phyloP scores from a whole-genome alignment of 2,797 vertebrate species.

The Heteromormyrus szaboi region DNA sequence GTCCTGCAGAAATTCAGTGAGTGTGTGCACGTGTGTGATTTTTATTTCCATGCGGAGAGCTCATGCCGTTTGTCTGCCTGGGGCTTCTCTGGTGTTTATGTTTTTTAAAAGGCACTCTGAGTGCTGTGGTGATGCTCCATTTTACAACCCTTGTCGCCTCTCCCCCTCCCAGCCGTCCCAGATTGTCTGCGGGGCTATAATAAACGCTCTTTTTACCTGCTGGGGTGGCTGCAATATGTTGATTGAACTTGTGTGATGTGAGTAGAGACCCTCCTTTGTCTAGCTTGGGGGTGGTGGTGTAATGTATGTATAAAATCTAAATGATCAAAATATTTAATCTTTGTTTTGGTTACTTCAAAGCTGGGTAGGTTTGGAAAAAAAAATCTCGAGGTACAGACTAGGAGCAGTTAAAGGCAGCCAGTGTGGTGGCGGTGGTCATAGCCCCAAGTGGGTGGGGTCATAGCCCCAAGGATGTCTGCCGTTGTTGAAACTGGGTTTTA shows the following conservation, averaged over 20 bases:
- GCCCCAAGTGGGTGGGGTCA: neutral
- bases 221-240: neutral
- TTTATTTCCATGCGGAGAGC: neutral
- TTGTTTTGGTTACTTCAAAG: neutral
- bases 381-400: neutral
- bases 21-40: neutral
- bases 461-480: neutral
- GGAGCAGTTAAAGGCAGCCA: neutral
- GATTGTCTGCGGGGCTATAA: neutral
- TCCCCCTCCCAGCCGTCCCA: neutral
- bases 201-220: neutral
- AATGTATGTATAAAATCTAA: neutral
- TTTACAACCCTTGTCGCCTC: neutral
- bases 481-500: neutral
- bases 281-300: neutral
- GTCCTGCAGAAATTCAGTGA: neutral
- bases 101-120: neutral
- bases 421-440: neutral
- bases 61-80: neutral
- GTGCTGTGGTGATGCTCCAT: neutral
- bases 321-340: neutral
- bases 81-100: neutral
- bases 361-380: neutral
- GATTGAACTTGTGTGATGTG: neutral
- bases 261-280: neutral